Evolutionary conservation across 2,797 vertebrate species (phyloP).

Genomic region (Notolepis coatsorum): DNA sequence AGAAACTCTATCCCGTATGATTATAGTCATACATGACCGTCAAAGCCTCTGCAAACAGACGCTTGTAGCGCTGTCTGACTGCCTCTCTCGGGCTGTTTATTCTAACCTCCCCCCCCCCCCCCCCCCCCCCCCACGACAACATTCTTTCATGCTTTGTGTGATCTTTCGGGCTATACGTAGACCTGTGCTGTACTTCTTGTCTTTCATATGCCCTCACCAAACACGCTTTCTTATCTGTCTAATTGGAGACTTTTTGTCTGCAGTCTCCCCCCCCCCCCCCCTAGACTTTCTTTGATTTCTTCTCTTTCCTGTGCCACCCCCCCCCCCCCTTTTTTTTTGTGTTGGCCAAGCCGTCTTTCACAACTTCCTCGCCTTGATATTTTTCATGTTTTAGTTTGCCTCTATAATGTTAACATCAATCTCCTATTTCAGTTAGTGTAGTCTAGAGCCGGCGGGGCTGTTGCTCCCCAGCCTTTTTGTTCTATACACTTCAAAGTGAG

Average conservation of each 20-base stretch:
- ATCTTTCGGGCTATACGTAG: conserved; percentile 58
- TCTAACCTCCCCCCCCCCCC: conserved; percentile 32
- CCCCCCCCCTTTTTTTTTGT: conserved; percentile 28
- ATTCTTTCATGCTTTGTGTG: conserved; percentile 68
- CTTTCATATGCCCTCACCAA: conserved; percentile 48
- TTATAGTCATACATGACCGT: conserved; percentile 72
- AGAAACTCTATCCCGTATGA: conserved; percentile 78
- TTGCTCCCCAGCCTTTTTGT: conserved; percentile 57
- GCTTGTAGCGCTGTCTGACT: conserved; percentile 63
- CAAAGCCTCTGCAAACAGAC: conserved; percentile 75
- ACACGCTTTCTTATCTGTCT: conserved; percentile 71
- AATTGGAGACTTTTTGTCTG: conserved; percentile 76
- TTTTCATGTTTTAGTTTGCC: conserved; percentile 53
- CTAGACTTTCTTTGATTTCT: conserved; percentile 73
- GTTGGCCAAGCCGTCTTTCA: conserved; percentile 57
- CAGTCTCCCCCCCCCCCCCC: conserved; percentile 43
- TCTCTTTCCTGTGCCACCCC: conserved; percentile 39
- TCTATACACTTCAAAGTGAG: conserved; percentile 78
- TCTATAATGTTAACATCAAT: conserved; percentile 61
- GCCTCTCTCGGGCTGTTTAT: conserved; percentile 43
- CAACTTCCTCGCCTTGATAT: conserved; percentile 57
- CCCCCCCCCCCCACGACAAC: conserved; percentile 47
- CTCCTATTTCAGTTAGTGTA: conserved; percentile 51
- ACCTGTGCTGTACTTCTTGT: conserved; percentile 41
- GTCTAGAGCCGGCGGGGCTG: conserved; percentile 55